phyloP scores from a whole-genome alignment of 92 coral and sea anemone genomes.

The Paragorgia papillata region DNA sequence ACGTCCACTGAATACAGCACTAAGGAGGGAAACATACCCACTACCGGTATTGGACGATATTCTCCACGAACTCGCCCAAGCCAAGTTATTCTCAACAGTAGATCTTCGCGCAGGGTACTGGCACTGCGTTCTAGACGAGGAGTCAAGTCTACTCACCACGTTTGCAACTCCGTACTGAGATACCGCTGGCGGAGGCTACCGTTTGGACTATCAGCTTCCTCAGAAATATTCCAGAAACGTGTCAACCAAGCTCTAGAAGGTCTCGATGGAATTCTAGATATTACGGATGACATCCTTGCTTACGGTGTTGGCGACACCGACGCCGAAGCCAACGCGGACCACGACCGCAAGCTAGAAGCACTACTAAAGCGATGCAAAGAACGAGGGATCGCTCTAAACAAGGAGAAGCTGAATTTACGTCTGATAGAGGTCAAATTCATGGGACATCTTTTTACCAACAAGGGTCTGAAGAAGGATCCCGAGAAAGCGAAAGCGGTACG shows the following conservation, averaged over 20 bases:
- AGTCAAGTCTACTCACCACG: slow-evolving; percentile 61
- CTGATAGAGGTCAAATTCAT: slow-evolving; percentile 44
- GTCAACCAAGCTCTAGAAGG: slow-evolving; percentile 60
- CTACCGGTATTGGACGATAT: slow-evolving; percentile 51
- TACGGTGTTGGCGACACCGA: slow-evolving; percentile 51
- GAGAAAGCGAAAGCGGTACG: slow-evolving; percentile 56
- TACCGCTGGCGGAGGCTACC: slow-evolving; percentile 60
- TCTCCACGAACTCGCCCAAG: slow-evolving; percentile 44
- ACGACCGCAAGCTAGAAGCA: slow-evolving; percentile 45
- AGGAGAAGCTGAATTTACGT: slow-evolving; percentile 50
- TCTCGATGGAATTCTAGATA: slow-evolving; percentile 48
- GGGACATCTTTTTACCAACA: slow-evolving; percentile 52
- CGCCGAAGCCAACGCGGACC: slow-evolving; percentile 37
- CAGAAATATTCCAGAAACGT: slow-evolving; percentile 57
- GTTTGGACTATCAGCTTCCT: slow-evolving; percentile 54
- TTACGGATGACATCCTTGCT: slow-evolving; percentile 47
- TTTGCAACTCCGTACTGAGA: slow-evolving; percentile 58
- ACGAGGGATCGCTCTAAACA: slow-evolving; percentile 50
- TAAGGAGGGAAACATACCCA: slow-evolving; percentile 45
- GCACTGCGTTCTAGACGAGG: slow-evolving; percentile 58
- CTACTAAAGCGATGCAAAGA: slow-evolving; percentile 45
- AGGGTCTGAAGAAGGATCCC: slow-evolving; percentile 52
- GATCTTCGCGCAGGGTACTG: slow-evolving; percentile 54
- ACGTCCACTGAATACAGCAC: slow-evolving; percentile 50
- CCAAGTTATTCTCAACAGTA: background rate